These are phyloP conservation scores for Parazoanthus swiftii DNA, from an alignment of 92 coral and sea anemone species.

Conservation along the genomic window DNA sequence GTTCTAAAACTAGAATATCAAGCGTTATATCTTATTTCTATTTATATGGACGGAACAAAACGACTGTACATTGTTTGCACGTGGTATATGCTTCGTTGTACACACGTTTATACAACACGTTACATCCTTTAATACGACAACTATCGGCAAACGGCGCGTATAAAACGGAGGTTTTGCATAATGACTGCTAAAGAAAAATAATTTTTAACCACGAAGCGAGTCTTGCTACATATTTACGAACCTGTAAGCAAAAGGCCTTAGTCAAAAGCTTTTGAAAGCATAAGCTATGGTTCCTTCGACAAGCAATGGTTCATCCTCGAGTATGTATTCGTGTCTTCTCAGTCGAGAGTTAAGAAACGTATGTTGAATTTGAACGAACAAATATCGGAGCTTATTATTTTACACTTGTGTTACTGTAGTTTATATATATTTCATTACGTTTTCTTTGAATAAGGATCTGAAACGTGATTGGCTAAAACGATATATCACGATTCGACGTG, in stretches of 20 bases:
- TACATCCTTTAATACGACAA: not conserved
- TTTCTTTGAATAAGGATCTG: too few relatives aligned
- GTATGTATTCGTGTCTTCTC: not conserved
- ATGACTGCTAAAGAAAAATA: not conserved
- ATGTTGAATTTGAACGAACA: not conserved
- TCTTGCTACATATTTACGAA: not conserved
- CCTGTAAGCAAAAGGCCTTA: not conserved
- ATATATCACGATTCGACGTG: not conserved
- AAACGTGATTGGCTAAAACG: too few relatives aligned
- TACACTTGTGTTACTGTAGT: not conserved
- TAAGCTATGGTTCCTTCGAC: not conserved
- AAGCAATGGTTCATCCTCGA: not conserved
- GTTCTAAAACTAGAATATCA: constrained; percentile 70
- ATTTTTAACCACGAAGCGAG: not conserved
- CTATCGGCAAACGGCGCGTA: constrained; percentile 8
- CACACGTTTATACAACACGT: constrained; percentile 4
- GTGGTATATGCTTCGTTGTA: not conserved
- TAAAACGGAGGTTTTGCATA: not conserved
- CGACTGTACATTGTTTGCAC: constrained; percentile 5
- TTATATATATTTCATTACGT: too few relatives aligned
- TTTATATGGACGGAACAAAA: constrained; percentile 38
- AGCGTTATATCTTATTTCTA: constrained; percentile 56
- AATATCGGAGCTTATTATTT: not conserved
- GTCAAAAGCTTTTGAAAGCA: not conserved
- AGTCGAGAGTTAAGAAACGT: not conserved